These are phyloP conservation scores for Ophion slaviceki DNA, from an alignment of 2,888 invertebrate species.

Conservation along the genomic window DNA sequence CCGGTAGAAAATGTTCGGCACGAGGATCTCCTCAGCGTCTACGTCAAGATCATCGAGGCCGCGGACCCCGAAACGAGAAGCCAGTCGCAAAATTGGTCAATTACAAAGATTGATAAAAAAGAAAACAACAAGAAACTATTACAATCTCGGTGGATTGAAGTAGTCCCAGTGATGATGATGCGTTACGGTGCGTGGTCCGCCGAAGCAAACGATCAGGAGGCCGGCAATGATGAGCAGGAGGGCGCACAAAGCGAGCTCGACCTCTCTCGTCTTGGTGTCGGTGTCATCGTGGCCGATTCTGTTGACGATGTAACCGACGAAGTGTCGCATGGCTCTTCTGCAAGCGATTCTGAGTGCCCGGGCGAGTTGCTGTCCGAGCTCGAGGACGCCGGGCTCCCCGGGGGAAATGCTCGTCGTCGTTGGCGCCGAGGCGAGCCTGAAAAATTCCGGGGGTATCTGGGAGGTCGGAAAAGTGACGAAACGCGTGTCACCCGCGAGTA, in stretches of 20 bases:
- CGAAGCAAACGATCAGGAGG: conserved; percentile 90
- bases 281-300: conserved; percentile 86
- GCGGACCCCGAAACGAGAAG: no score
- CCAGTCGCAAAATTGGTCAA: background rate
- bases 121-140: conserved; percentile 16
- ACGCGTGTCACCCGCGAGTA: conserved; percentile 68
- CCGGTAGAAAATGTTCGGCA: no score
- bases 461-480: conserved; percentile 78
- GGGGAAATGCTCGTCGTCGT: conserved; percentile 68
- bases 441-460: conserved; percentile 77
- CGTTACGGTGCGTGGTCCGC: conserved; percentile 87
- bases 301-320: conserved; percentile 88
- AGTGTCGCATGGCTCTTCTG: conserved; percentile 87
- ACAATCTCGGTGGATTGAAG: conserved; percentile 90
- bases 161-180: conserved; percentile 95
- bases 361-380: conserved; percentile 89
- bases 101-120: conserved; percentile 47
- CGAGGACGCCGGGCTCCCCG: conserved; percentile 88
- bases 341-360: conserved; percentile 89
- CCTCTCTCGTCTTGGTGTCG: conserved; percentile 86
- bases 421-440: conserved; percentile 72
- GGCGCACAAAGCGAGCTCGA: conserved; percentile 91
- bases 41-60: no score
- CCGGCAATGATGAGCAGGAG: conserved; percentile 91
- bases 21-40: no score